A percentile compares a stretch with the other conserved stretches of the same genome.
These are phyloP conservation scores for Cosmopolites sordidus DNA, from an alignment of 2,888 invertebrate genomes.

Conservation along the genomic window DNA sequence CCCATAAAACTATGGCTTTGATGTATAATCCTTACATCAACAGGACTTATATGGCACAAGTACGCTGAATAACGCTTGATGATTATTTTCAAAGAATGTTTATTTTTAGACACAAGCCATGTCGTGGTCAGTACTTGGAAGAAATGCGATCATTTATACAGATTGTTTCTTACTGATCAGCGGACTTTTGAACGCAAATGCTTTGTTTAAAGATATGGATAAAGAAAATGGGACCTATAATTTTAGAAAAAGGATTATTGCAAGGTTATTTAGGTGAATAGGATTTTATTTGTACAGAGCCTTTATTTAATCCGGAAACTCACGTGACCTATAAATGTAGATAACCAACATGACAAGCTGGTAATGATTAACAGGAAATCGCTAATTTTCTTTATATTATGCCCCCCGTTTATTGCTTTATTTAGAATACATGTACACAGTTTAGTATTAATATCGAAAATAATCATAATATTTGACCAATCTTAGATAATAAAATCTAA, in stretches of 20 bases:
- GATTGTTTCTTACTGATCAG: constrained; percentile 60
- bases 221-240: constrained; percentile 51
- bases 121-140: constrained; percentile 58
- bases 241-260: constrained; percentile 51
- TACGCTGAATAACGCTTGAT: background rate
- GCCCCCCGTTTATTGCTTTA: no score
- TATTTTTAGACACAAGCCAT: constrained; percentile 43
- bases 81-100: background rate
- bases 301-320: no score
- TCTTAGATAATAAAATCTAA: no score
- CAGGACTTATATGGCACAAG: constrained; percentile 54
- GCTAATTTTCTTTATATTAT: no score
- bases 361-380: no score
- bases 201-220: constrained; percentile 53
- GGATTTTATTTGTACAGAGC: no score
- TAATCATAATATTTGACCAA: no score
- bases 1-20: constrained; percentile 59
- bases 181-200: constrained; percentile 56
- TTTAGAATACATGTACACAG: no score
- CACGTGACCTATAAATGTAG: no score
- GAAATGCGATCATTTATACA: constrained; percentile 60
- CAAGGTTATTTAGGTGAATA: constrained; percentile 55
- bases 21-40: constrained; percentile 58
- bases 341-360: no score
- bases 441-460: no score